Conservation (phyloP, 2,888 invertebrate genomes). For the Synergus umbraculus region DNA sequence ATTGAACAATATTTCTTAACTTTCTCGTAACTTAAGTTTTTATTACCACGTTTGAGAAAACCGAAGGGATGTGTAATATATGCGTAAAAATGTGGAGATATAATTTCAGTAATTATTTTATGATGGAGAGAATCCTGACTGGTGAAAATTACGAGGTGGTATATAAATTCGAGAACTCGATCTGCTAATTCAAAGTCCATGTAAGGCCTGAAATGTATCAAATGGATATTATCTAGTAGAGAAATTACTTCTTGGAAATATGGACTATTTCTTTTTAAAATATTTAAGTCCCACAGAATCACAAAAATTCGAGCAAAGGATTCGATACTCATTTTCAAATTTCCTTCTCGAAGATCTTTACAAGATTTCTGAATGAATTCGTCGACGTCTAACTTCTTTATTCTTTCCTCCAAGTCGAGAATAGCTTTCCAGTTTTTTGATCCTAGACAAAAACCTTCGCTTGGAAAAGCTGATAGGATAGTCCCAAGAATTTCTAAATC, state of each 20-base stretch:
- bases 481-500: constrained; percentile 56
- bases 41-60: constrained; percentile 57
- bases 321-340: constrained; percentile 46
- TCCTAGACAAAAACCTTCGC: constrained; percentile 58
- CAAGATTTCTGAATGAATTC: constrained; percentile 56
- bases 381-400: neutral
- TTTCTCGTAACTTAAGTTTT: constrained; percentile 50
- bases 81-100: constrained; percentile 28
- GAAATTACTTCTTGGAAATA: neutral
- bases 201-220: constrained; percentile 62
- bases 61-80: constrained; percentile 51
- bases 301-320: constrained; percentile 62
- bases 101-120: constrained; percentile 35
- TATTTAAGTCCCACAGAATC: constrained; percentile 63
- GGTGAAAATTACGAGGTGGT: constrained; percentile 49
- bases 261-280: constrained; percentile 55
- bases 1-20: constrained; percentile 50
- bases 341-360: constrained; percentile 42
- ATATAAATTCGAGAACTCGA: constrained; percentile 59
- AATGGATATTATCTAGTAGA: constrained; percentile 51
- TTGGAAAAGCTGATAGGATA: constrained; percentile 61
- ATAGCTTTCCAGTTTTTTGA: constrained; percentile 59
- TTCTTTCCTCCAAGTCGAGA: constrained; percentile 50
- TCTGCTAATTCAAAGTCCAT: constrained; percentile 54
- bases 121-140: constrained; percentile 41